Base-by-base conservation (phyloP, 30 jellyfish, hydroid and myxozoan species). In the Euphysa ruthae region DNA sequence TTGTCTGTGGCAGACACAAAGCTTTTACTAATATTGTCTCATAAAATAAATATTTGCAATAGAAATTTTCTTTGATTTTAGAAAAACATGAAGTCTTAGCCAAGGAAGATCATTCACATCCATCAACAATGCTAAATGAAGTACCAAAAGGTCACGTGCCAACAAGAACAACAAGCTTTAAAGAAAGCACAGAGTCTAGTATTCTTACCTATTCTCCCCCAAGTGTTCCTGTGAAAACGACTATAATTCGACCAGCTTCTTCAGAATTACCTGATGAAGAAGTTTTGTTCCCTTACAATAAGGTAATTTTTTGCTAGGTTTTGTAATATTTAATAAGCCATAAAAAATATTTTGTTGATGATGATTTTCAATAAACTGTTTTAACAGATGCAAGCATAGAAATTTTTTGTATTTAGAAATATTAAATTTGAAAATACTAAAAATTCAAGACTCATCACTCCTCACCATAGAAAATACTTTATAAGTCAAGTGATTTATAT, bases 131-230 rank as follows among this genome's bases (percentile, higher is more conserved):
- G 18, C 60, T n/a, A 2, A 46, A 29, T 8, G 60, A 46, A 5
- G 15, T 27, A 68, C 80, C 77, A 43, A 68, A 68, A 4, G 80
- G 80, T 14, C 80, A 68, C 27, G 80, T 68, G 21, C 80, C 80
- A 28, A 68, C 80, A 22, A 57, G 75, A 22, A 68, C 80, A 23
- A 43, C 29, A 5, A 43, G 70, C 16, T 68, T 68, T 24, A 34
- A 68, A 12, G 80, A 49, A 32, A 68, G 33, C 35, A 69, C 18
- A 18, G 38, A 29, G 15, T n/a, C 71, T 16, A 69, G 44, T 0
- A 68, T 68, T 49, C 7, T 8, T 3, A 68, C 80, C 4, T 29
- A 44, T 19, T 18, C 52, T 29, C 80, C 80, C 1, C 80, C 80
- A 1, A 25, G 69, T 44, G 80, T 68, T 0, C 55, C 75, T 0